phyloP scores from a whole-genome alignment of 2,113 vertebrate genomes.

The Scatophagus argus region DNA sequence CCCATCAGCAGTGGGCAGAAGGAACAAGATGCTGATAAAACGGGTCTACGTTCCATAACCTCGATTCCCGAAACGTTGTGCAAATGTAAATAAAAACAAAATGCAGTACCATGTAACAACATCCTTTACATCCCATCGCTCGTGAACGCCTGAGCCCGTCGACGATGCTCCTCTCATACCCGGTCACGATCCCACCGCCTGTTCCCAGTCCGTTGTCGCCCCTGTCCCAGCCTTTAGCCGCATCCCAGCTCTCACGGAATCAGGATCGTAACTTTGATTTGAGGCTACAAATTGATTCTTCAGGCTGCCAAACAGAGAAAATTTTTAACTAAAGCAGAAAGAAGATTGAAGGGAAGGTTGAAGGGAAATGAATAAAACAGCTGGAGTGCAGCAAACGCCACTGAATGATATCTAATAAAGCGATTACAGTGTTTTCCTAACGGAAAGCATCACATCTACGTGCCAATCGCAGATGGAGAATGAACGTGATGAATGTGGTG shows the following conservation, averaged over 20 bases:
- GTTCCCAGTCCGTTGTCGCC: too few relatives aligned
- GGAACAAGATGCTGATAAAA: constrained; percentile 4
- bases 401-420: not conserved
- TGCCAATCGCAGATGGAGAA: not conserved
- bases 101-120: too few relatives aligned
- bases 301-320: constrained; percentile 1
- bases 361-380: not conserved
- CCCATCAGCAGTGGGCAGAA: not conserved
- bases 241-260: too few relatives aligned
- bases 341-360: not conserved
- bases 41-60: too few relatives aligned
- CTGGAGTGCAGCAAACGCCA: not conserved
- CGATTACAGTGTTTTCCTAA: constrained; percentile 17
- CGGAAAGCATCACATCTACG: constrained; percentile 16
- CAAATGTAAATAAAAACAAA: too few relatives aligned
- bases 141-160: too few relatives aligned
- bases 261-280: constrained; percentile 38
- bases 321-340: constrained; percentile 20
- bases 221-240: too few relatives aligned
- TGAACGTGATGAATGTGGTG: constrained; percentile 33
- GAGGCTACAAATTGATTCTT: constrained; percentile 31
- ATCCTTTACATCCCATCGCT: too few relatives aligned
- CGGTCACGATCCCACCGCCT: too few relatives aligned
- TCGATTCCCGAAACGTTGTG: too few relatives aligned
- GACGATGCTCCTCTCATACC: too few relatives aligned